Evolutionary conservation across 2,113 vertebrate genomes (phyloP).

Genomic region (Philantomba maxwellii): DNA sequence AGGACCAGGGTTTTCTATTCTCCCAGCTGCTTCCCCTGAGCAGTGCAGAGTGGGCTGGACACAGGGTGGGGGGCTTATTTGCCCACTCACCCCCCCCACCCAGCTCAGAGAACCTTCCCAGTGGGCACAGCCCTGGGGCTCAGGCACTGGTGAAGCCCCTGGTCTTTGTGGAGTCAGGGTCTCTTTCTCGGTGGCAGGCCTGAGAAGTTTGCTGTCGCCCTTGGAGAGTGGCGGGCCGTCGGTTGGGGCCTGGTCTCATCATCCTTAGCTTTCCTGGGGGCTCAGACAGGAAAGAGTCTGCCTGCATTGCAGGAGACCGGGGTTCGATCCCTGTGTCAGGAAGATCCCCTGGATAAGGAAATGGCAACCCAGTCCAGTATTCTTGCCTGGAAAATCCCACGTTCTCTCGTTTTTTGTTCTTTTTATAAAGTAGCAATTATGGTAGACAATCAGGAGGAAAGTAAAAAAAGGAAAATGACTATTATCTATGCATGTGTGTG

Average conservation of each 20-base stretch:
- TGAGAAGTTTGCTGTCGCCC: not conserved
- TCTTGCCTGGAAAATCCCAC: not conserved
- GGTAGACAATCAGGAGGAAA: not conserved
- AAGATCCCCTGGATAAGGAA: not conserved
- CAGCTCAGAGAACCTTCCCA: not conserved
- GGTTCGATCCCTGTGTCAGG: not conserved
- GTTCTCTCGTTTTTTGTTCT: rapidly evolving
- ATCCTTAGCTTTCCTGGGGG: not conserved
- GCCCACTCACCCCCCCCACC: too few relatives aligned
- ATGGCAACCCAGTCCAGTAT: not conserved
- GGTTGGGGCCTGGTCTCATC: not conserved
- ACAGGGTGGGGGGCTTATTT: not conserved
- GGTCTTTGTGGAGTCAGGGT: not conserved
- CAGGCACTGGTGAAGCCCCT: not conserved
- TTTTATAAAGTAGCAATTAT: not conserved
- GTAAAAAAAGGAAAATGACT: not conserved
- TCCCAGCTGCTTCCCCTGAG: not conserved
- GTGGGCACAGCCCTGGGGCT: too few relatives aligned
- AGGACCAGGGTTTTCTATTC: not conserved
- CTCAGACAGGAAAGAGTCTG: not conserved
- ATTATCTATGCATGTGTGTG: not conserved
- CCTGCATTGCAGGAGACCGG: not conserved
- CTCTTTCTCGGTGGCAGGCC: not conserved
- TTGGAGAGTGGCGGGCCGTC: rapidly evolving
- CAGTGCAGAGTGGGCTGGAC: not conserved